Evolutionary conservation across 2,797 vertebrate genomes (phyloP), one percentile per base, ranked within the genome.

Genomic region (Carcharodon carcharias): DNA sequence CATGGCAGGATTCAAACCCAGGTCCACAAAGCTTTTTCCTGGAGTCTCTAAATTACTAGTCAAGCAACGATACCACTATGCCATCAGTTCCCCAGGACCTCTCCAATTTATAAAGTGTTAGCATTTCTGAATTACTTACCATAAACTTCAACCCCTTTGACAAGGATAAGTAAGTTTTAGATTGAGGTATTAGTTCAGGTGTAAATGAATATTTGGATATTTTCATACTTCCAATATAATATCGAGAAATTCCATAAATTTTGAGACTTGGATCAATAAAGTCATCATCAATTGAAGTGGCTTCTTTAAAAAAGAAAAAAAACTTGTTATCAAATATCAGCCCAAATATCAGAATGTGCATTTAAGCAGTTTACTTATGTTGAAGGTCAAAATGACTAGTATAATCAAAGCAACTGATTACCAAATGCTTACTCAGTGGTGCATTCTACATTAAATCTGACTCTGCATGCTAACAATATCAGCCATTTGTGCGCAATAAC

Each of bases 251-350:
- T 73, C 94, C 94, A n/a, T 95, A 71, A 73, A 56, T 73, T 54
- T 95, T 95, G 69, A 95, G 69, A 12, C 77, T 77, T 73, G 94
- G 94, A 77, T 95, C 69, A 73, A 95, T n/a, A 31, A 73, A 95
- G 8, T 95, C 94, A 54, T 95, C 94, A 95, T 95, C 94, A 56
- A 31, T 0, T 77, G 94, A 35, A 56, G 67, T 95, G 28, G 45
- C 50, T 35, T 14, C 94, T 95, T 50, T 14, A 40, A 95, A 71
- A 95, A 50, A 95, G 67, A 31, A 77, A 8, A 26, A 73, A 73
- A 73, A 28, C 1, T 1, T 31, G 63, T 65, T 65, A 65, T 63
- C 35, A 67, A 95, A 69, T 31, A 73, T 71, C 12, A 71, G 28
- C 23, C 40, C 23, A n/a, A n/a, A n/a, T n/a, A n/a, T n/a, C n/a